Evolutionary conservation across 1,140 invertebrate species (phyloP).

Genomic region (Bombus huntii): DNA sequence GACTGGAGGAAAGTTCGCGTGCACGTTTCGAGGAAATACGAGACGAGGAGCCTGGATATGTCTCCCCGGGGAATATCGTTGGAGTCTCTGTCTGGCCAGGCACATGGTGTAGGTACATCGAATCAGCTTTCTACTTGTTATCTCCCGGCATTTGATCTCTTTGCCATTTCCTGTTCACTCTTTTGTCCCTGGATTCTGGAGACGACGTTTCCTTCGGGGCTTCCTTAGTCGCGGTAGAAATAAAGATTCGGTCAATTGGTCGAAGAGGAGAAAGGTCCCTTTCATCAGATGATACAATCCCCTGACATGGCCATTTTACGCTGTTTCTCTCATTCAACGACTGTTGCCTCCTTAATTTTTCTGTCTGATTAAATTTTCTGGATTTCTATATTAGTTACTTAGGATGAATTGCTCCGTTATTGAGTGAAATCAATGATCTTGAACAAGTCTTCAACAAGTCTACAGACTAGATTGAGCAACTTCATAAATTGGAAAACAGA

Average conservation of each 20-base stretch:
- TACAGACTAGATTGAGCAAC: too few relatives aligned
- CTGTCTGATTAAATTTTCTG: neutral
- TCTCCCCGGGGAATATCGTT: conserved; percentile 35
- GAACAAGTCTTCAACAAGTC: too few relatives aligned
- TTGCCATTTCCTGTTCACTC: conserved; percentile 47
- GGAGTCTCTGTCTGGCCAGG: conserved; percentile 15
- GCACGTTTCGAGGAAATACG: conserved; percentile 41
- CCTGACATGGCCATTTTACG: neutral
- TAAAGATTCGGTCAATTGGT: conserved; percentile 30
- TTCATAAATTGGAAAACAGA: neutral
- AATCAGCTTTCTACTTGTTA: conserved; percentile 62
- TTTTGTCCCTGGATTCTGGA: conserved; percentile 35
- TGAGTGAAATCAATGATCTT: neutral
- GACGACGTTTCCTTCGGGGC: conserved; percentile 29
- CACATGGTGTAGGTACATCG: conserved; percentile 47
- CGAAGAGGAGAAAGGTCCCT: neutral
- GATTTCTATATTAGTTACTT: neutral
- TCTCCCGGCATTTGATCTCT: conserved; percentile 58
- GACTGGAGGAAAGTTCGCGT: conserved; percentile 46
- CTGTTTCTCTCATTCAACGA: neutral
- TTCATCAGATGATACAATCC: neutral
- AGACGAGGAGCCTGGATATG: conserved; percentile 38
- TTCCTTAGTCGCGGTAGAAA: neutral
- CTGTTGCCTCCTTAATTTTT: neutral
- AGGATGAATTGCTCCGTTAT: neutral